Evolutionary conservation across 2,797 vertebrate species (phyloP).

Genomic region (Tapirus indicus): DNA sequence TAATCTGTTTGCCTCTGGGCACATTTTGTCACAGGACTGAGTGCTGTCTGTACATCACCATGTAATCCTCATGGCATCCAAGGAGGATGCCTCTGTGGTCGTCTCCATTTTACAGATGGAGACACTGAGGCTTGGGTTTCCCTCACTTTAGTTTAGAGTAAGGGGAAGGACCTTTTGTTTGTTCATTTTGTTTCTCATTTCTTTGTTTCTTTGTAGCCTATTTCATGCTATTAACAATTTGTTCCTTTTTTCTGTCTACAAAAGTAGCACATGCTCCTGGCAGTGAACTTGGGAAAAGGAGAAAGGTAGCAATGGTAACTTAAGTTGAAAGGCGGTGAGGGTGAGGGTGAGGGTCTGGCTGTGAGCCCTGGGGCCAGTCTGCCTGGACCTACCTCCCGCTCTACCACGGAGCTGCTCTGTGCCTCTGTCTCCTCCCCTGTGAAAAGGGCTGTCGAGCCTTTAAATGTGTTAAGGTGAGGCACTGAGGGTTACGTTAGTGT

Average conservation of each 20-base stretch:
- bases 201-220: not conserved
- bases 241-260: not conserved
- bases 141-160: not conserved
- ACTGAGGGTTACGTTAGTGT: not conserved
- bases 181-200: not conserved
- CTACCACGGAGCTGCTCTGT: not conserved
- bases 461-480: not conserved
- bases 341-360: not conserved
- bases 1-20: not conserved
- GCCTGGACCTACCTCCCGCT: no score
- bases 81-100: not conserved
- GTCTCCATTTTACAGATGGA: not conserved
- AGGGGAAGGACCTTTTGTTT: not conserved
- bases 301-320: not conserved
- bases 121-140: not conserved
- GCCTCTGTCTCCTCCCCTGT: not conserved
- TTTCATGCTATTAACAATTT: not conserved
- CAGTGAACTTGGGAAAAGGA: not conserved
- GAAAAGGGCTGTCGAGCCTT: not conserved
- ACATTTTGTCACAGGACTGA: not conserved
- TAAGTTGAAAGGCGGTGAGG: not conserved
- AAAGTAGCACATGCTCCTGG: not conserved
- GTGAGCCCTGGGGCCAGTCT: not conserved
- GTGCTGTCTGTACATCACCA: not conserved
- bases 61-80: not conserved